Conservation (phyloP, 2,797 vertebrate genomes). For the Hydrolagus colliei region DNA sequence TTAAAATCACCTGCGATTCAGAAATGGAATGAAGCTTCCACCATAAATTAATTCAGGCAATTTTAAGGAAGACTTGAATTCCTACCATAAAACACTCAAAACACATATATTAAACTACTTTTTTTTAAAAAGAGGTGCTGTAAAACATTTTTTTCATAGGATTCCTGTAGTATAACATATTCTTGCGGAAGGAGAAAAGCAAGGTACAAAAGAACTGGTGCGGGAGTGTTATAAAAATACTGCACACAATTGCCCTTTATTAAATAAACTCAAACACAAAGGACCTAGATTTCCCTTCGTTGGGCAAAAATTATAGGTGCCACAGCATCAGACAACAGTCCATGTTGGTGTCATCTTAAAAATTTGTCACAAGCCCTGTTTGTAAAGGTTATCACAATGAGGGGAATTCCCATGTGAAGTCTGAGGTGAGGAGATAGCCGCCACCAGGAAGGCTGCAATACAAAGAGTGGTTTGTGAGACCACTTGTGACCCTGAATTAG, state of each 20-base stretch:
- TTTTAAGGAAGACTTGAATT: background rate
- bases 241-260: background rate
- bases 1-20: background rate
- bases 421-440: background rate
- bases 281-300: background rate
- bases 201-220: background rate
- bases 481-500: background rate
- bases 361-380: background rate
- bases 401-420: background rate
- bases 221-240: conserved; percentile 3
- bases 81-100: background rate
- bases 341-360: background rate
- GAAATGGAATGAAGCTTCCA: background rate
- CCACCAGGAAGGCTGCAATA: background rate
- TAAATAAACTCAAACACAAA: background rate
- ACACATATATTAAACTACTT: too few species aligned
- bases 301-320: background rate
- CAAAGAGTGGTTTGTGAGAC: background rate
- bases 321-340: background rate
- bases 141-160: background rate
- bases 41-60: conserved; percentile 15
- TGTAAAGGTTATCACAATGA: background rate
- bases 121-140: background rate
- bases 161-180: background rate
- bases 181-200: background rate